Conservation (phyloP, 2,888 invertebrate species). For the Melolontha melolontha region DNA sequence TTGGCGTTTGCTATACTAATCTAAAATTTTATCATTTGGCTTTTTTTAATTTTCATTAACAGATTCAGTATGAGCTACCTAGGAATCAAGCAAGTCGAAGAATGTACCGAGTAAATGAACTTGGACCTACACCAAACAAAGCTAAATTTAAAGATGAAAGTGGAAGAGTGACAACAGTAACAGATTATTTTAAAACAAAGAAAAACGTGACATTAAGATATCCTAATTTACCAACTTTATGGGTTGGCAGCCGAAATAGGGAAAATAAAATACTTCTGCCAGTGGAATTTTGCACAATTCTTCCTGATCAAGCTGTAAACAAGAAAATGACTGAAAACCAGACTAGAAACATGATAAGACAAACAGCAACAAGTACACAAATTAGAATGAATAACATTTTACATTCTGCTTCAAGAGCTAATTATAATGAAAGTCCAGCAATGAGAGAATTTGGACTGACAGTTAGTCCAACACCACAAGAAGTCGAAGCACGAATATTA, state of each 20-base stretch:
- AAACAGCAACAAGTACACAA: conserved; percentile 85
- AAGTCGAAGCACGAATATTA: conserved; percentile 83
- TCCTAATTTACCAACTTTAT: conserved; percentile 84
- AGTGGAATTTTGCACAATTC: conserved; percentile 83
- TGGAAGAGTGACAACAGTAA: conserved; percentile 63
- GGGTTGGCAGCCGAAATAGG: conserved; percentile 70
- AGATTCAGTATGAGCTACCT: conserved; percentile 67
- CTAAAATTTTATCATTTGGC: too few relatives aligned
- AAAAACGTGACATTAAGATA: conserved; percentile 66
- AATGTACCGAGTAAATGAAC: conserved; percentile 66
- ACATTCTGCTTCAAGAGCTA: conserved; percentile 66
- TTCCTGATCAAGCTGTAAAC: conserved; percentile 80
- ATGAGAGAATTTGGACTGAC: conserved; percentile 86
- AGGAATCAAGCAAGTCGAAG: conserved; percentile 61
- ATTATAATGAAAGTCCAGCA: conserved; percentile 65
- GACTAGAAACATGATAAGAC: conserved; percentile 87
- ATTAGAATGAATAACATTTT: conserved; percentile 85
- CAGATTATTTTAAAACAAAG: conserved; percentile 63
- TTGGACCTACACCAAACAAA: conserved; percentile 59
- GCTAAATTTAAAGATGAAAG: conserved; percentile 61
- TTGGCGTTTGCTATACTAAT: too few relatives aligned
- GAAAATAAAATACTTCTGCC: conserved; percentile 82
- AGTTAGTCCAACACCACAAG: conserved; percentile 79
- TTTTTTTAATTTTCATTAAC: not conserved
- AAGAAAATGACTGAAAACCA: conserved; percentile 86